These are phyloP conservation scores for Agrotis segetum DNA, from an alignment of 2,888 invertebrate genomes.

Conservation along the genomic window DNA sequence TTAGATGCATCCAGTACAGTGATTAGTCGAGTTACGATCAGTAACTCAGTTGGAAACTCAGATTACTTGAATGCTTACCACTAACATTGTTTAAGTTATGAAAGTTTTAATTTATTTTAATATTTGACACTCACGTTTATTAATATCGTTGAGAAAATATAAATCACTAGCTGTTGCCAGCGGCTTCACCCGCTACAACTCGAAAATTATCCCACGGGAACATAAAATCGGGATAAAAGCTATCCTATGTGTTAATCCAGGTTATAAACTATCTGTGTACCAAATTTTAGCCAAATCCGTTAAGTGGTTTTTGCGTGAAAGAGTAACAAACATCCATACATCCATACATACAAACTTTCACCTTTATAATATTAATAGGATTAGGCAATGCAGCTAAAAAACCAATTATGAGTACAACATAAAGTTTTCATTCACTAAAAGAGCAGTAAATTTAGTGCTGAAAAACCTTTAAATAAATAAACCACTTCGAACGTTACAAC, in stretches of 20 bases:
- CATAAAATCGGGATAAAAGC: no score
- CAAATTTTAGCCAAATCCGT: no score
- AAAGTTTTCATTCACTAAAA: not conserved
- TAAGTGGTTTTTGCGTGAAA: no score
- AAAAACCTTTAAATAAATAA: slow-evolving; percentile 11
- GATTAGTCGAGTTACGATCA: not conserved
- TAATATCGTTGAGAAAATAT: not conserved
- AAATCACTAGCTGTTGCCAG: no score
- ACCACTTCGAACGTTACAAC: not conserved
- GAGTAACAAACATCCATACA: no score
- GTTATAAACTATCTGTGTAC: no score
- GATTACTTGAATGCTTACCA: not conserved
- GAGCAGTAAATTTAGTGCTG: not conserved
- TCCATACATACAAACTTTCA: no score
- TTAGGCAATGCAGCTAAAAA: not conserved
- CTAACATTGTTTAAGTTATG: not conserved
- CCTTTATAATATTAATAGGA: no score
- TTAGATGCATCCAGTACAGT: slow-evolving; percentile 19
- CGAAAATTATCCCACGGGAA: no score
- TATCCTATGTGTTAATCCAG: no score
- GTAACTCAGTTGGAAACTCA: not conserved
- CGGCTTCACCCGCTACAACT: no score
- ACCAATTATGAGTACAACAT: no score
- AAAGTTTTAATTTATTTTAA: not conserved
- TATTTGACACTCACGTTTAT: not conserved